Evolutionary conservation across 2,113 vertebrate species (phyloP).

Genomic region (Apus apus): DNA sequence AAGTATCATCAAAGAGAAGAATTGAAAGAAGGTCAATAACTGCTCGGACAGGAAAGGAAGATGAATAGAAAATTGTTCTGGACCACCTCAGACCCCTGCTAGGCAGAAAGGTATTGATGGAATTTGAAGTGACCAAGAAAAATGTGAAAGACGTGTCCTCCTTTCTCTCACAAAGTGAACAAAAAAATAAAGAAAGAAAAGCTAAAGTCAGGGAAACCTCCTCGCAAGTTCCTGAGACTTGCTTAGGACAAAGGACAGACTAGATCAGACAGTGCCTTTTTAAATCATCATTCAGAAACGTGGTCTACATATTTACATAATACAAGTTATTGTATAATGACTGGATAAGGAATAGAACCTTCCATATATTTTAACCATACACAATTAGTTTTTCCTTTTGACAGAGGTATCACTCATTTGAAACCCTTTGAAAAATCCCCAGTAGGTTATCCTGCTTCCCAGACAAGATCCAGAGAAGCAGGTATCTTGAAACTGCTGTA

Average conservation of each 20-base stretch:
- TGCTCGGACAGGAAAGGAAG: slow-evolving; percentile 71
- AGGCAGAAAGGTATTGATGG: slow-evolving; percentile 71
- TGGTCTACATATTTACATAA: neutral
- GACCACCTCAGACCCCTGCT: slow-evolving; percentile 56
- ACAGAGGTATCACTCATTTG: neutral
- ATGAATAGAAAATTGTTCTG: slow-evolving; percentile 73
- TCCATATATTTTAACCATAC: neutral
- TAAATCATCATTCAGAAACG: neutral
- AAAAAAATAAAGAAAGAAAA: neutral
- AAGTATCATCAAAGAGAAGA: slow-evolving; percentile 78
- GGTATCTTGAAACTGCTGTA: neutral
- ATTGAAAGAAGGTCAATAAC: slow-evolving; percentile 80
- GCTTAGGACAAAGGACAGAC: neutral
- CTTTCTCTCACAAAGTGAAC: slow-evolving; percentile 39
- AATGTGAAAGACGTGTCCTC: slow-evolving; percentile 62
- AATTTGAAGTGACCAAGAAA: slow-evolving; percentile 72
- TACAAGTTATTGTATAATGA: neutral
- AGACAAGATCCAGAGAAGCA: neutral
- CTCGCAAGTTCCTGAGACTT: neutral
- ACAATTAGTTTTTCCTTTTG: neutral
- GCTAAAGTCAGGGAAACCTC: neutral
- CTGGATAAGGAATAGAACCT: neutral
- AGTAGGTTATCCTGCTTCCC: neutral
- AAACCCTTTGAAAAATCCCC: neutral
- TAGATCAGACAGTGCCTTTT: neutral